These are phyloP conservation scores for Marmota monax DNA, from an alignment of 2,113 vertebrate genomes.

Conservation along the genomic window DNA sequence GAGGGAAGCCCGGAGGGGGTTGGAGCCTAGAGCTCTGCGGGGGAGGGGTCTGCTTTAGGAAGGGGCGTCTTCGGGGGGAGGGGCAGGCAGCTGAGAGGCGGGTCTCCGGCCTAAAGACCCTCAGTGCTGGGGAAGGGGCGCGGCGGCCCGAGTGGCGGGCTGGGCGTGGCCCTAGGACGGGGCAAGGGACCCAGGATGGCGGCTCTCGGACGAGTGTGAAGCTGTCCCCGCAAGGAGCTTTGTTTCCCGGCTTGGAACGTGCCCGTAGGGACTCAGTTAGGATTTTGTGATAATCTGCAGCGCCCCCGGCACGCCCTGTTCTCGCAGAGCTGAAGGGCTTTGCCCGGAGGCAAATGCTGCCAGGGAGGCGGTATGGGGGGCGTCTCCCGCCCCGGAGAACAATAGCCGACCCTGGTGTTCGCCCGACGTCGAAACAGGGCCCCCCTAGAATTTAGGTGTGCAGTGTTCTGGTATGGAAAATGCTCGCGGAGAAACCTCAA, in stretches of 20 bases:
- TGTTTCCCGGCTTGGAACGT: slow-evolving; percentile 61
- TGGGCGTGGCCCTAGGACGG: slow-evolving; percentile 58
- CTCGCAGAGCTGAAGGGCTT: slow-evolving; percentile 49
- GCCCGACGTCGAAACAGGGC: neutral
- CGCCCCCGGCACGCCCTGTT: slow-evolving; percentile 74
- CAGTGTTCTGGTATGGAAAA: slow-evolving; percentile 40
- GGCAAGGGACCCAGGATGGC: neutral
- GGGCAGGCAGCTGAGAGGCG: neutral
- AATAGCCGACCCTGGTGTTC: slow-evolving; percentile 54
- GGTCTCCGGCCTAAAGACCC: neutral
- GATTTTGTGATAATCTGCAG: slow-evolving; percentile 50
- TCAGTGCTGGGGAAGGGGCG: neutral
- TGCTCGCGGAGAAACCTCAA: neutral
- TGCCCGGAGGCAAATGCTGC: slow-evolving; percentile 66
- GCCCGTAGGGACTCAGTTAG: neutral
- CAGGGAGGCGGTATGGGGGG: neutral
- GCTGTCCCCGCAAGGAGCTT: slow-evolving; percentile 53
- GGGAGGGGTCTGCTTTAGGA: neutral
- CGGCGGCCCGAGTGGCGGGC: neutral
- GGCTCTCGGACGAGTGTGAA: neutral
- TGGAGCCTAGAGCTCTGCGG: neutral
- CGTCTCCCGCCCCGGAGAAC: slow-evolving; percentile 69
- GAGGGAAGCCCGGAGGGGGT: neutral
- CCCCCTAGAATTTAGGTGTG: neutral
- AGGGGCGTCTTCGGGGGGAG: neutral